Conservation (phyloP, 2,888 invertebrate species). For the Zootermopsis nevadensis region DNA sequence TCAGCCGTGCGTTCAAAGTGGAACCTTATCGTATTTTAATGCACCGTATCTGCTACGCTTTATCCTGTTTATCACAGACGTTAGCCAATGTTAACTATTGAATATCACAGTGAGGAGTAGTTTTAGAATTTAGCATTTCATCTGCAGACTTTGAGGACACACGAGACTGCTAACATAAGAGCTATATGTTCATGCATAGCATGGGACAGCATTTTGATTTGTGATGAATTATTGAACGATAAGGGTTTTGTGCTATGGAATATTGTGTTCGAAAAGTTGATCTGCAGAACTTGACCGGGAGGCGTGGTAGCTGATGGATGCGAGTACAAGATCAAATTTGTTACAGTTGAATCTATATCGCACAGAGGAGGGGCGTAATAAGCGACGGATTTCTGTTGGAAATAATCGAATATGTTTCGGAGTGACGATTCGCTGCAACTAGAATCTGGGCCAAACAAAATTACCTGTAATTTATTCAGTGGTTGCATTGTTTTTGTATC, state of each 20-base stretch:
- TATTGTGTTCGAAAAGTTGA: not conserved
- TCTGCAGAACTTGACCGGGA: not conserved
- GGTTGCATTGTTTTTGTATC: conserved; percentile 11
- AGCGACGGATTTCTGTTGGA: not conserved
- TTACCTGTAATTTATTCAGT: not conserved
- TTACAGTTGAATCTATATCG: not conserved
- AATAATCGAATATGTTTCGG: conserved; percentile 3
- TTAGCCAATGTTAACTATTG: too few species aligned
- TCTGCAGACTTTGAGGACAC: not conserved
- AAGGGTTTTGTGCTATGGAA: not conserved
- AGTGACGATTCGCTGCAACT: not conserved
- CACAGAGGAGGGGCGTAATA: conserved; percentile 28
- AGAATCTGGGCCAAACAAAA: conserved; percentile 23
- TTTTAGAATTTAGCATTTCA: not conserved
- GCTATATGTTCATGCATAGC: not conserved
- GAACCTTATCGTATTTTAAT: too few species aligned
- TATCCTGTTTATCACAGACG: too few species aligned
- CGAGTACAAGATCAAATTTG: not conserved
- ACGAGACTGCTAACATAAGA: not conserved
- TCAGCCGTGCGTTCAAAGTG: too few species aligned
- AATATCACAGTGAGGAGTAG: too few species aligned
- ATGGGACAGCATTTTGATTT: not conserved
- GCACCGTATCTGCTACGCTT: too few species aligned
- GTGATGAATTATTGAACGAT: not conserved
- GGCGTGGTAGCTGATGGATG: not conserved